These are phyloP conservation scores for Rhingia campestris DNA, from an alignment of 2,888 invertebrate genomes.

Conservation along the genomic window DNA sequence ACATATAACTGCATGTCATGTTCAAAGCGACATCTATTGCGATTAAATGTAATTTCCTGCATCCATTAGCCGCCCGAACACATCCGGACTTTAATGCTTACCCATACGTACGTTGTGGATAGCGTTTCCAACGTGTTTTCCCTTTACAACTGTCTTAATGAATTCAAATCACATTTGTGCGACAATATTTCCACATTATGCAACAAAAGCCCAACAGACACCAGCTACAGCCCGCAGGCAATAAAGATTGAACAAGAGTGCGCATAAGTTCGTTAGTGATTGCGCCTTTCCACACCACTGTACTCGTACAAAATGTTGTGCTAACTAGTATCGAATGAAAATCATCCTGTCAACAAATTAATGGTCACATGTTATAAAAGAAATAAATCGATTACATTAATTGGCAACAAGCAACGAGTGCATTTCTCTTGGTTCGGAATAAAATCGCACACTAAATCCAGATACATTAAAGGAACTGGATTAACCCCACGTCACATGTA, in stretches of 20 bases:
- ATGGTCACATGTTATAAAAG: constrained; percentile 58
- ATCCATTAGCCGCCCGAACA: too few relatives aligned
- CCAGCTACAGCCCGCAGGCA: constrained; percentile 20
- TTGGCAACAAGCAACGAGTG: constrained; percentile 48
- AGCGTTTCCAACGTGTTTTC: neutral
- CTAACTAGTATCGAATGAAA: constrained; percentile 39
- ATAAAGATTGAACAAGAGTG: constrained; percentile 37
- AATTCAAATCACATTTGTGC: neutral
- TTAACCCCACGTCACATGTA: constrained; percentile 17
- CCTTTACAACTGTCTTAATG: neutral
- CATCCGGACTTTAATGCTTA: too few relatives aligned
- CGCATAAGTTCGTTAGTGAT: constrained; percentile 51
- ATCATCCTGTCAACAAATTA: constrained; percentile 67
- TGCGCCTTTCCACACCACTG: neutral
- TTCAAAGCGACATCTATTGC: too few relatives aligned
- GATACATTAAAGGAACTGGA: constrained; percentile 68
- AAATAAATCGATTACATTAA: constrained; percentile 70
- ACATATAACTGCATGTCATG: too few relatives aligned
- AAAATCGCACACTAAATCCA: constrained; percentile 48
- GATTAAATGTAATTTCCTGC: too few relatives aligned
- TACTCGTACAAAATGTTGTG: constrained; percentile 3
- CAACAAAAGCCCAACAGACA: constrained; percentile 16
- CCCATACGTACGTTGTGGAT: too few relatives aligned
- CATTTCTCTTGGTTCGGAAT: constrained; percentile 11
- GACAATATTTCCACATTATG: constrained; percentile 21